These are phyloP conservation scores for Artemia franciscana DNA, from an alignment of 1,140 invertebrate genomes.

Conservation along the genomic window DNA sequence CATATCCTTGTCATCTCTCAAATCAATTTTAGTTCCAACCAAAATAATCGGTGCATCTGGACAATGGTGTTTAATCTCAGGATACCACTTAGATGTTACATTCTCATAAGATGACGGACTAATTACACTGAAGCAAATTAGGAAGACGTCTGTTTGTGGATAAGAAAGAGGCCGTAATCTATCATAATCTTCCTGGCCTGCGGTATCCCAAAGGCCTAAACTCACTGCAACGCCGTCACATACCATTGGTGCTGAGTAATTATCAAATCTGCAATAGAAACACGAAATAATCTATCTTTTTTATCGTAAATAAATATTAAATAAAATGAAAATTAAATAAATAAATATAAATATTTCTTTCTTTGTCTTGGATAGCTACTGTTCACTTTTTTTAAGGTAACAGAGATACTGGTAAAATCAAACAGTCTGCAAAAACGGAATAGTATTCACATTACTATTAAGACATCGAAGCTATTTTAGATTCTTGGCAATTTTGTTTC, in stretches of 20 bases:
- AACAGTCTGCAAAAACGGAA: too few relatives aligned
- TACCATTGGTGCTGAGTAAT: slow-evolving; percentile 92
- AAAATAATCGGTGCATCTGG: slow-evolving; percentile 93
- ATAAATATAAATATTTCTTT: too few relatives aligned
- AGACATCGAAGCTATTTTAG: background rate
- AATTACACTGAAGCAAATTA: slow-evolving; percentile 95
- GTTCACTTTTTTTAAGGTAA: too few relatives aligned
- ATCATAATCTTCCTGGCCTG: slow-evolving; percentile 92
- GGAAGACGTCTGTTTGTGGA: slow-evolving; percentile 89
- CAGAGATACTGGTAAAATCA: too few relatives aligned
- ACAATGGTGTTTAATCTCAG: slow-evolving; percentile 96
- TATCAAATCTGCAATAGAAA: slow-evolving; percentile 93
- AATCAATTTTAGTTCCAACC: slow-evolving; percentile 78
- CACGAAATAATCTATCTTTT: too few relatives aligned
- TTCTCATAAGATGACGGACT: slow-evolving; percentile 97
- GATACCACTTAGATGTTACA: slow-evolving; percentile 95
- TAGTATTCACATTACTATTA: too few relatives aligned
- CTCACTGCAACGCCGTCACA: slow-evolving; percentile 91
- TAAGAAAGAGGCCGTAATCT: slow-evolving; percentile 78
- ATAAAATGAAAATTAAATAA: too few relatives aligned
- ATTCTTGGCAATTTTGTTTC: background rate
- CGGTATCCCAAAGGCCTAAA: slow-evolving; percentile 83
- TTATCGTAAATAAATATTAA: too few relatives aligned
- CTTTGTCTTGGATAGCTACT: too few relatives aligned
- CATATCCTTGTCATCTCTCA: slow-evolving; percentile 80